Percentiles rank a stretch among this genome's conserved stretches.
Conservation (phyloP, 2,797 vertebrate species). For the Phalloptychus januarius region DNA sequence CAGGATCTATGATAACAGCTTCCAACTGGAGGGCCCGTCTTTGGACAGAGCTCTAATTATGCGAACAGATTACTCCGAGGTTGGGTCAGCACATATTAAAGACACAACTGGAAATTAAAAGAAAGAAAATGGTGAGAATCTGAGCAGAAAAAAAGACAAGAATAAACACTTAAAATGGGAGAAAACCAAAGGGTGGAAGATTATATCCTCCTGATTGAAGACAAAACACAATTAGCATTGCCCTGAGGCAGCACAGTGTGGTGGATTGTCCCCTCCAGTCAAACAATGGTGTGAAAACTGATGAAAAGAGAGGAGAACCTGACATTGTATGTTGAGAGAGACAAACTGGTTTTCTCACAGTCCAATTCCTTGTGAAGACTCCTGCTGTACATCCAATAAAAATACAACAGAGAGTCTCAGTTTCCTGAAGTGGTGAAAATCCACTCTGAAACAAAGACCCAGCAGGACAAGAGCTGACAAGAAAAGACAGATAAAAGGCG, state of each 20-base stretch:
- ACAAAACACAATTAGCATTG: conserved; percentile 19
- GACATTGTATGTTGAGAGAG: conserved; percentile 23
- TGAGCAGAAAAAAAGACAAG: not conserved
- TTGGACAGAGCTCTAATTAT: conserved; percentile 39
- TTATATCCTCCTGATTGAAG: conserved; percentile 20
- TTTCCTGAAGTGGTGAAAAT: conserved; percentile 51
- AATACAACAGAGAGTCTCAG: conserved; percentile 54
- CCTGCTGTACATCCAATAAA: conserved; percentile 54
- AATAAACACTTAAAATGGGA: conserved; percentile 3
- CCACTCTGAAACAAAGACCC: conserved; percentile 38
- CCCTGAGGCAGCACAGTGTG: conserved; percentile 1
- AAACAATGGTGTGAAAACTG: conserved; percentile 22
- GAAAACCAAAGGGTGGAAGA: not conserved
- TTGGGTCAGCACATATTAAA: conserved; percentile 4
- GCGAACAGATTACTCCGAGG: conserved; percentile 23
- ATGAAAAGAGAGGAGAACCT: not conserved
- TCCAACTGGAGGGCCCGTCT: conserved; percentile 38
- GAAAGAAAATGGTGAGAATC: conserved; percentile 1
- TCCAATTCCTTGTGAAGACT: conserved; percentile 56
- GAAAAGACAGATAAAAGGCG: conserved; percentile 28
- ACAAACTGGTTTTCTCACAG: conserved; percentile 35
- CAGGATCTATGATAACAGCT: conserved; percentile 49
- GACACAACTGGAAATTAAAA: not conserved
- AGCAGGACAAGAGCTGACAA: conserved; percentile 18
- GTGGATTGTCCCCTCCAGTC: conserved; percentile 6